Evolutionary conservation across 2,113 vertebrate genomes (phyloP), one percentile per base, ranked within the genome.

Genomic region (Bambusicola thoracicus): DNA sequence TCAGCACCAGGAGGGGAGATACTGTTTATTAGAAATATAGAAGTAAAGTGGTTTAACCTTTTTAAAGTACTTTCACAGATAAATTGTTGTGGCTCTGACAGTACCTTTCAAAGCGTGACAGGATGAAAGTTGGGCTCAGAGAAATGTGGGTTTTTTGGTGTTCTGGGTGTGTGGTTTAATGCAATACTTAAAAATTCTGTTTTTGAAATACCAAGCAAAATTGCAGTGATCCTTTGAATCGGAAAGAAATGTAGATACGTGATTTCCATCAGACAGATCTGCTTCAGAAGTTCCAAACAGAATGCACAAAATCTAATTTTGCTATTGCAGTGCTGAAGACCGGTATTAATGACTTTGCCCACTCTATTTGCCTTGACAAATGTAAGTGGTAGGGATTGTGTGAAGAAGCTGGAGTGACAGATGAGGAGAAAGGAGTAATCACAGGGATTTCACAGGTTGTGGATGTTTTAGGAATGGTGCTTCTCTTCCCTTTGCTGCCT

Each of bases 41-140:
- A 66, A 85, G 29, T 82, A 36, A 75, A 59, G 91, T 87, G 77
- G 90, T 96, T 88, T 81, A 95, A 89, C 44, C 58, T 89, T 87
- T 92, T 77, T 2, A 40, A 85, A 89, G 56, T 81, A 32, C 8
- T 93, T 94, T 92, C 91, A 75, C n/a, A 87, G 61, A 38, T 80
- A 85, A 89, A 46, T 48, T 86, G 27, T 74, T 93, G 43, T 46
- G 18, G 40, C 40, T 92, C 34, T 66, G 68, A 44, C 20, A 82
- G 29, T 59, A 40, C 51, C 38, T 82, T 72, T 94, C 89, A 92
- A 87, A 87, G 67, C 85, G 68, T 29, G 81, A 43, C n/a, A 77
- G 63, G 25, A 77, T 78, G 65, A 77, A 95, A 90, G 40, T 8
- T 38, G 6, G 61, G n/a, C 20, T 85, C 20, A 32, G 58, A 82